phyloP scores from a whole-genome alignment of 2,797 vertebrate species.

The Characodon lateralis region DNA sequence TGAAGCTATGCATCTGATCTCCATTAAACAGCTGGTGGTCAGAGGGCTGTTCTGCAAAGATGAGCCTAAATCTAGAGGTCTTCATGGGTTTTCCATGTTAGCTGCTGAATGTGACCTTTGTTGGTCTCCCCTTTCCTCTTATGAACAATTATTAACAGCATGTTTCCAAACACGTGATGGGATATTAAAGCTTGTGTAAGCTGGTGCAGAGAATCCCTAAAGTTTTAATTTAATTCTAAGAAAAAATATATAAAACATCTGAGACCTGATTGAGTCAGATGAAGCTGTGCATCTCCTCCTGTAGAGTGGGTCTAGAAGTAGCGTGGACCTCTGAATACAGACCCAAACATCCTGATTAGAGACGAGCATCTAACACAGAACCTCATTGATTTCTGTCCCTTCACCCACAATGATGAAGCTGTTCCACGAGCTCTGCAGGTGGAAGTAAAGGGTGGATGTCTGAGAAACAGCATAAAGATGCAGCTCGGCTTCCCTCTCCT shows the following conservation, averaged over 20 bases:
- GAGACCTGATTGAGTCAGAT: conserved; percentile 59
- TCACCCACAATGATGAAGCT: conserved; percentile 83
- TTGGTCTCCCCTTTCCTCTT: no score
- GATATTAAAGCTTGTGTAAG: no score
- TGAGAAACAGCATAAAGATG: conserved; percentile 82
- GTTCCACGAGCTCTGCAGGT: conserved; percentile 85
- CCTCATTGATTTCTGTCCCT: background rate
- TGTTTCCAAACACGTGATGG: no score
- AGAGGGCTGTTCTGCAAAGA: no score
- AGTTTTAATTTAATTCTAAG: background rate
- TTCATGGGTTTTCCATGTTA: background rate
- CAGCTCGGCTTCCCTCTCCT: conserved; percentile 74
- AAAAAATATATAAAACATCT: no score
- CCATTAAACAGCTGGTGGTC: no score
- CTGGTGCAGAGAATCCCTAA: background rate
- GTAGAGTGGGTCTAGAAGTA: conserved; percentile 74
- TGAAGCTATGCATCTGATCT: background rate
- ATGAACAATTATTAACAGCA: no score
- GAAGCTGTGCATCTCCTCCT: conserved; percentile 49
- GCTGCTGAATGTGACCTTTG: background rate
- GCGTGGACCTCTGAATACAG: conserved; percentile 74
- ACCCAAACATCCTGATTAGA: background rate
- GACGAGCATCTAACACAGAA: background rate
- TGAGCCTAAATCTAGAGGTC: background rate
- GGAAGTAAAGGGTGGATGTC: conserved; percentile 79